These are phyloP conservation scores for Pseudoatta argentina DNA, from an alignment of 1,140 invertebrate species.

Conservation along the genomic window DNA sequence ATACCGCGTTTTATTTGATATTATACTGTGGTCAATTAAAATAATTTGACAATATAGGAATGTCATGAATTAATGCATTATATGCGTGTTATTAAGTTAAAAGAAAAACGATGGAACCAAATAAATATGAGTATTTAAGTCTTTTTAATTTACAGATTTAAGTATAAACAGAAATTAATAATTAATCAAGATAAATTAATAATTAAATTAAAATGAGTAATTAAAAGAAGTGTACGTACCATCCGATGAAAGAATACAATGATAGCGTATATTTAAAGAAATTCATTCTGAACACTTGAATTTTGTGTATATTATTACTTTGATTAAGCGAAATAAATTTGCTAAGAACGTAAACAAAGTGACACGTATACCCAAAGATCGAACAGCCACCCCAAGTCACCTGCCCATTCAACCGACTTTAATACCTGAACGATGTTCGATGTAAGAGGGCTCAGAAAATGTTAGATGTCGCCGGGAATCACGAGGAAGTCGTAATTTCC, in stretches of 20 bases:
- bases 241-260: not conserved
- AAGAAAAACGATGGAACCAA: not conserved
- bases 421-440: conserved; percentile 64
- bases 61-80: not conserved
- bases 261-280: not conserved
- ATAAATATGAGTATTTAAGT: not conserved
- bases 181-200: not conserved
- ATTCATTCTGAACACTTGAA: not conserved
- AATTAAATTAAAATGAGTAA: not conserved
- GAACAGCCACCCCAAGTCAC: conserved; percentile 60
- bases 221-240: not conserved
- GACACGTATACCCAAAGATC: conserved; percentile 29
- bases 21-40: no score
- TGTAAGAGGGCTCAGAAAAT: conserved; percentile 67
- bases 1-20: no score
- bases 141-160: not conserved
- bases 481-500: conserved; percentile 78
- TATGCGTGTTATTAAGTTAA: not conserved
- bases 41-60: not conserved
- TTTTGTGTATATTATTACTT: not conserved
- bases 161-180: not conserved
- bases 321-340: not conserved
- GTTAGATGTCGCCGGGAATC: conserved; percentile 73
- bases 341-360: not conserved
- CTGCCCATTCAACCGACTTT: conserved; percentile 66